A percentile compares a stretch with the other conserved stretches of the same genome.
phyloP scores from a whole-genome alignment of 2,113 vertebrate species.

The Ahaetulla prasina region DNA sequence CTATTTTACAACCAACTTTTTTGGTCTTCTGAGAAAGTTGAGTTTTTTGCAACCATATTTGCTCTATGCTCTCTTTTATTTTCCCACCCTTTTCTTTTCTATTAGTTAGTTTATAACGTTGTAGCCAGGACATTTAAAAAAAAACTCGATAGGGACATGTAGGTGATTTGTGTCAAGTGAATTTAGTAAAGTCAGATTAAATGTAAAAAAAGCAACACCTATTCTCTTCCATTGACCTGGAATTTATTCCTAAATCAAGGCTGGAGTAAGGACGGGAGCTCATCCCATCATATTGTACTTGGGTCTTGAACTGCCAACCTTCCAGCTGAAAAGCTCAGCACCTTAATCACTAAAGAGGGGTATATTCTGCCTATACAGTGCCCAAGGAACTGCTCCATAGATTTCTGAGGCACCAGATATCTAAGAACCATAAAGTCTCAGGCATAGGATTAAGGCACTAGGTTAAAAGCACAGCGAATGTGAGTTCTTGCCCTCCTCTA shows the following conservation, averaged over 20 bases:
- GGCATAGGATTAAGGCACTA: no score
- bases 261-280: no score
- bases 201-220: conserved; percentile 5
- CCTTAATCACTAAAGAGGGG: no score
- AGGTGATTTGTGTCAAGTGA: neutral
- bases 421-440: conserved; percentile 5
- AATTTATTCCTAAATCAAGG: neutral
- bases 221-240: neutral
- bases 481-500: no score
- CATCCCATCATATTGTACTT: no score
- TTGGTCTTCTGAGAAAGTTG: neutral
- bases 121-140: neutral
- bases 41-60: neutral
- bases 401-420: no score
- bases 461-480: no score
- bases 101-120: neutral
- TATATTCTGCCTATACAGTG: no score
- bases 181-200: conserved; percentile 38
- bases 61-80: neutral
- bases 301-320: no score
- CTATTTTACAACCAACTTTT: neutral
- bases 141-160: neutral
- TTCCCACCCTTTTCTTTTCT: neutral
- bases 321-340: no score
- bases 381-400: no score